These are phyloP conservation scores for Venustoraphidia nigricollis DNA, from an alignment of 2,888 invertebrate species.

Conservation along the genomic window DNA sequence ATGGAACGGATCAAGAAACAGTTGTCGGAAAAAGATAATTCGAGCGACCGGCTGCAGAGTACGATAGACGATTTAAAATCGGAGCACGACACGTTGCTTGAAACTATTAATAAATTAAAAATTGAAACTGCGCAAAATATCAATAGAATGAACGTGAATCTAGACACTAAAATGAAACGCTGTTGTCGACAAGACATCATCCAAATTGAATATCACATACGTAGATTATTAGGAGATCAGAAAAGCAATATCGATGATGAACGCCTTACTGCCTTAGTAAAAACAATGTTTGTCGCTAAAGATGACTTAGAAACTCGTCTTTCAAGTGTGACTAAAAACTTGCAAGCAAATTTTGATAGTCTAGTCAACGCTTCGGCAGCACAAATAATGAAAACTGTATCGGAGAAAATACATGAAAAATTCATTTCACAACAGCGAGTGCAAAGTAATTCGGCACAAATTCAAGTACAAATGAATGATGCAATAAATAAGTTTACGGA, in stretches of 20 bases:
- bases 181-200: conserved; percentile 22
- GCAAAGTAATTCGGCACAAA: conserved; percentile 12
- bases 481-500: too few relatives aligned
- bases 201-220: conserved; percentile 21
- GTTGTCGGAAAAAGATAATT: conserved; percentile 27
- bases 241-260: conserved; percentile 24
- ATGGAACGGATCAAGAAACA: conserved; percentile 39
- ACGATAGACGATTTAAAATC: too few relatives aligned
- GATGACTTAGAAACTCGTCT: conserved; percentile 41
- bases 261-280: conserved; percentile 40
- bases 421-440: conserved; percentile 9
- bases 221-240: conserved; percentile 19
- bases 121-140: conserved; percentile 12
- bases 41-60: too few relatives aligned
- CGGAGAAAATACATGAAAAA: conserved; percentile 16
- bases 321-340: conserved; percentile 31
- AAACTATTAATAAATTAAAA: conserved; percentile 3
- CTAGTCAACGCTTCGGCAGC: conserved; percentile 24
- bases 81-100: conserved; percentile 11
- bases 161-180: conserved; percentile 16
- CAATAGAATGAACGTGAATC: conserved; percentile 7
- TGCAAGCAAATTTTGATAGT: conserved; percentile 28
- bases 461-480: neutral
- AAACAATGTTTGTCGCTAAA: conserved; percentile 42
- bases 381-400: conserved; percentile 22